Conservation (phyloP, 1,140 invertebrate genomes). For the Hestina assimilis region DNA sequence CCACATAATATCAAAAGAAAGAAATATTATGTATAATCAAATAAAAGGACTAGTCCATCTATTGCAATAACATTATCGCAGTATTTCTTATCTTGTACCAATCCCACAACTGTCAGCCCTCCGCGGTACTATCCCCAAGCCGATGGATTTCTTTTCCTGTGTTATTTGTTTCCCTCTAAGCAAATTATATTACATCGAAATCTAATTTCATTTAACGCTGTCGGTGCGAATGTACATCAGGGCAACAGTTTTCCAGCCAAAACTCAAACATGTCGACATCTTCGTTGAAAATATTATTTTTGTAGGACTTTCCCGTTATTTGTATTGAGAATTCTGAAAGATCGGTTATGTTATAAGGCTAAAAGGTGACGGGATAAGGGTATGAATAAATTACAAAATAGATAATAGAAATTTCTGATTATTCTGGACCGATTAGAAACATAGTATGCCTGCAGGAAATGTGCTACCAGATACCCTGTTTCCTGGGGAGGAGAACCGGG, state of each 20-base stretch:
- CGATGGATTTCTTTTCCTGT: conserved; percentile 12
- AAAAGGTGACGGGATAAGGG: too few relatives aligned
- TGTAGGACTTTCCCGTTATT: neutral
- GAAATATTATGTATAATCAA: too few relatives aligned
- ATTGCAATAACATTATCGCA: neutral
- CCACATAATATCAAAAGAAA: too few relatives aligned
- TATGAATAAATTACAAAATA: too few relatives aligned
- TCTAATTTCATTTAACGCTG: conserved; percentile 4
- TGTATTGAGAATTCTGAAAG: neutral
- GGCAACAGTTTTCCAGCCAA: neutral
- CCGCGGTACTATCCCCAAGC: neutral
- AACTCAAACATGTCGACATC: neutral
- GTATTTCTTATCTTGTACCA: neutral
- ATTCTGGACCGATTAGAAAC: too few relatives aligned
- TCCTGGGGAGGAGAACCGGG: too few relatives aligned
- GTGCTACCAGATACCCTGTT: too few relatives aligned
- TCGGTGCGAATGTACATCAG: neutral
- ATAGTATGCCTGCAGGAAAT: too few relatives aligned
- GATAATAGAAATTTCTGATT: too few relatives aligned
- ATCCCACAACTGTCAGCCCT: conserved; percentile 5
- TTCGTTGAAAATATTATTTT: neutral
- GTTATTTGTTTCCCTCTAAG: conserved; percentile 16
- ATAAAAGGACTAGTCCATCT: too few relatives aligned
- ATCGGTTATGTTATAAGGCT: too few relatives aligned
- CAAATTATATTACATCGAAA: conserved; percentile 10